A percentile compares a stretch with the other conserved stretches of the same genome.
phyloP scores from a whole-genome alignment of 2,113 vertebrate species.

The Cyanoramphus novaezelandiae region DNA sequence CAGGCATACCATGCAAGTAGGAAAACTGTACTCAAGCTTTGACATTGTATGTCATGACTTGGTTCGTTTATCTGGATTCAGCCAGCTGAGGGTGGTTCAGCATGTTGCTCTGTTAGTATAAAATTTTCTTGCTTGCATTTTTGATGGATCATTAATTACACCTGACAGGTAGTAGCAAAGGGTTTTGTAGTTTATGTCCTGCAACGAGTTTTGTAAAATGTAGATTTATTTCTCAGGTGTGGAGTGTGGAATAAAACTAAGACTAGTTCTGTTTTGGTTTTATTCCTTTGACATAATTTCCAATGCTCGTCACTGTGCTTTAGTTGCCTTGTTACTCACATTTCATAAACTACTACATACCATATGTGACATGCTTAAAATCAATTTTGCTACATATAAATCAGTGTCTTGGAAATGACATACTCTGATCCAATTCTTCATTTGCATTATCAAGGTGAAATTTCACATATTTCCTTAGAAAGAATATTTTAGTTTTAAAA shows the following conservation, averaged over 20 bases:
- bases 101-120: neutral
- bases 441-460: neutral
- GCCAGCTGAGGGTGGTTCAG: constrained; percentile 32
- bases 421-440: neutral
- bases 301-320: neutral
- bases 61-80: constrained; percentile 19
- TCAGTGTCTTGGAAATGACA: neutral
- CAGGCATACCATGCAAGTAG: constrained; percentile 19
- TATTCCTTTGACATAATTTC: neutral
- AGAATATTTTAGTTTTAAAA: neutral
- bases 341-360: neutral
- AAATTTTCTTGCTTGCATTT: constrained; percentile 8
- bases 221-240: neutral
- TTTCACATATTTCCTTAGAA: neutral
- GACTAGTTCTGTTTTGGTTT: neutral
- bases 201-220: constrained; percentile 3
- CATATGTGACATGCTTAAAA: neutral
- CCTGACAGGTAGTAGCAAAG: neutral
- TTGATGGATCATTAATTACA: constrained; percentile 28
- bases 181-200: constrained; percentile 5
- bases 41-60: neutral
- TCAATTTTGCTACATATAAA: neutral
- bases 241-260: neutral
- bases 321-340: neutral
- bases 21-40: constrained; percentile 47